These are phyloP conservation scores for Pilophorus perplexus DNA, from an alignment of 2,888 invertebrate genomes.

Conservation along the genomic window DNA sequence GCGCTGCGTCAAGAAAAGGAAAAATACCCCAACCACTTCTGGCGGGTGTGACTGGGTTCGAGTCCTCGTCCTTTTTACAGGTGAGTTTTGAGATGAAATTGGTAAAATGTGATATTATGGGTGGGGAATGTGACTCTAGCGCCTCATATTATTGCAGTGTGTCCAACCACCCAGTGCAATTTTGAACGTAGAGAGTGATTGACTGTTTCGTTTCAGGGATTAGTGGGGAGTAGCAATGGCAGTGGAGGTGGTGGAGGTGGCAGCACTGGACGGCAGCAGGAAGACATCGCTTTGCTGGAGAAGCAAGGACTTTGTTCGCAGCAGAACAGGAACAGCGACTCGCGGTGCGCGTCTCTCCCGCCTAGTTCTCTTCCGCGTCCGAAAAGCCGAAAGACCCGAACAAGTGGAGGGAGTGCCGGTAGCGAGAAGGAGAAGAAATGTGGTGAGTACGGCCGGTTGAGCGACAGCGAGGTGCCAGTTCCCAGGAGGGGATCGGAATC, in stretches of 20 bases:
- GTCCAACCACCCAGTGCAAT: too few relatives aligned
- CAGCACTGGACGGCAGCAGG: conserved; percentile 55
- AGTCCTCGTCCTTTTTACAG: conserved; percentile 51
- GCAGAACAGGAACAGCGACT: conserved; percentile 65
- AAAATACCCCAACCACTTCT: conserved; percentile 72
- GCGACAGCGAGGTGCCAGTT: conserved; percentile 49
- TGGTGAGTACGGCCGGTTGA: conserved; percentile 61
- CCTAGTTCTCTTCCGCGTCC: conserved; percentile 72
- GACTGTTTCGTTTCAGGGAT: conserved; percentile 20
- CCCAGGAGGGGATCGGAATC: conserved; percentile 30
- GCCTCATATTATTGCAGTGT: too few relatives aligned
- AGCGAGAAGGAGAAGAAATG: conserved; percentile 52
- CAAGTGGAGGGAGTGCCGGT: conserved; percentile 45
- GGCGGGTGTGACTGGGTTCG: conserved; percentile 60
- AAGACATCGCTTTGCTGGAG: conserved; percentile 71
- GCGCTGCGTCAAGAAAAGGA: conserved; percentile 72
- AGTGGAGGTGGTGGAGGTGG: conserved; percentile 51
- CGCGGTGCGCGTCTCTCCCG: conserved; percentile 62
- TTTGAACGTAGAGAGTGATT: too few relatives aligned
- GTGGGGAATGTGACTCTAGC: too few relatives aligned
- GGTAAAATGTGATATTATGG: too few relatives aligned
- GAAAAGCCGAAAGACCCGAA: conserved; percentile 52
- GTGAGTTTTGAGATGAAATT: too few relatives aligned
- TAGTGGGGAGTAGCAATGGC: conserved; percentile 30
- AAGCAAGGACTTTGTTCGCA: conserved; percentile 75